Evolutionary conservation across 2,113 vertebrate genomes (phyloP).

Genomic region (Hypanus sabinus): DNA sequence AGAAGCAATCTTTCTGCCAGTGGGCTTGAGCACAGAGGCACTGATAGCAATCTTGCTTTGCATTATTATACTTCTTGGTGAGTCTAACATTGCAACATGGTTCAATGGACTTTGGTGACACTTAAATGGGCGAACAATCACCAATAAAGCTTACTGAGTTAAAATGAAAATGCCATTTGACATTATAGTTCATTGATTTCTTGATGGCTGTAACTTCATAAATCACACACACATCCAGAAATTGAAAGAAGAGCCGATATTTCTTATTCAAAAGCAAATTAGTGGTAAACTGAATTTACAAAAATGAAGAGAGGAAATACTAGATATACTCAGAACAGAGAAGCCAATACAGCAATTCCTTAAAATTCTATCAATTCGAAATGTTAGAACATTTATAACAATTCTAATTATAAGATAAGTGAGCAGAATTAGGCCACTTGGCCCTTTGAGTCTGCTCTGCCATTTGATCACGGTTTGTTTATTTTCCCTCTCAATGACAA

Average conservation of each 20-base stretch:
- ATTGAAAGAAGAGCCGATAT: not conserved
- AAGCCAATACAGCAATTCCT: too few relatives aligned
- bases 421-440: too few relatives aligned
- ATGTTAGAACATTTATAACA: too few relatives aligned
- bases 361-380: too few relatives aligned
- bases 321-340: too few relatives aligned
- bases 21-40: constrained; percentile 91
- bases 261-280: too few relatives aligned
- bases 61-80: constrained; percentile 86
- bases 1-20: constrained; percentile 89
- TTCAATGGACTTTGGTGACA: constrained; percentile 50
- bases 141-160: constrained; percentile 51
- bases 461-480: too few relatives aligned
- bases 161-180: constrained; percentile 26
- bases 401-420: not conserved
- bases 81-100: constrained; percentile 46
- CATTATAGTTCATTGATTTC: not conserved
- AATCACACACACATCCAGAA: too few relatives aligned
- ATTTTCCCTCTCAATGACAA: too few relatives aligned
- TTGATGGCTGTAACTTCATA: not conserved
- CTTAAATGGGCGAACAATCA: constrained; percentile 43
- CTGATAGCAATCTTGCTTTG: constrained; percentile 90
- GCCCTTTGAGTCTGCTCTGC: too few relatives aligned
- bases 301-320: too few relatives aligned
- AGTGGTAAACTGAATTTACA: too few relatives aligned